phyloP scores from a whole-genome alignment of 2,113 vertebrate species.

The Micronisus gabar region DNA sequence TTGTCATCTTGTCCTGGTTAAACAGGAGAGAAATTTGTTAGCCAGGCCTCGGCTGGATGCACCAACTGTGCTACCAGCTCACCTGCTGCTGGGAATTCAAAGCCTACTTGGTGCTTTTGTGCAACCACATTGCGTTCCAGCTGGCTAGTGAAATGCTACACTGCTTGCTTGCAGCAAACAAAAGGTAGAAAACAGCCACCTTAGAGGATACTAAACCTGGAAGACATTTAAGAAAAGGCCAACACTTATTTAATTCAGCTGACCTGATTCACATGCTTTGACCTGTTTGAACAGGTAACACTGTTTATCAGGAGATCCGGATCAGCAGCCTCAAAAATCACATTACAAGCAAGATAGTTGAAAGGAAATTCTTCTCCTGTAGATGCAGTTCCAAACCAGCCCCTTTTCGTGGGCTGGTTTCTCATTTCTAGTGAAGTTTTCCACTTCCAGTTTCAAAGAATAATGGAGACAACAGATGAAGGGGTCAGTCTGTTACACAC shows the following conservation, averaged over 20 bases:
- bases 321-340: neutral
- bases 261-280: neutral
- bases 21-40: neutral
- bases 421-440: neutral
- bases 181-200: neutral
- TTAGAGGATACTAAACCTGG: neutral
- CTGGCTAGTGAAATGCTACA: neutral
- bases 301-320: neutral
- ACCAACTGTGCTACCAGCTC: neutral
- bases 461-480: neutral
- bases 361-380: neutral
- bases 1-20: neutral
- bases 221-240: neutral
- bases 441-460: neutral
- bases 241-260: neutral
- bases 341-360: neutral
- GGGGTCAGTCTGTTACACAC: neutral
- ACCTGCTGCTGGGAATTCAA: neutral
- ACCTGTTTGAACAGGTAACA: neutral
- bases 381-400: neutral
- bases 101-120: neutral
- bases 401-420: neutral
- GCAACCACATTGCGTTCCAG: neutral
- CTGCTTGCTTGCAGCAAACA: neutral
- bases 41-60: neutral